Evolutionary conservation across 2,888 invertebrate species (phyloP).

Genomic region (Caenorhabditis becei): DNA sequence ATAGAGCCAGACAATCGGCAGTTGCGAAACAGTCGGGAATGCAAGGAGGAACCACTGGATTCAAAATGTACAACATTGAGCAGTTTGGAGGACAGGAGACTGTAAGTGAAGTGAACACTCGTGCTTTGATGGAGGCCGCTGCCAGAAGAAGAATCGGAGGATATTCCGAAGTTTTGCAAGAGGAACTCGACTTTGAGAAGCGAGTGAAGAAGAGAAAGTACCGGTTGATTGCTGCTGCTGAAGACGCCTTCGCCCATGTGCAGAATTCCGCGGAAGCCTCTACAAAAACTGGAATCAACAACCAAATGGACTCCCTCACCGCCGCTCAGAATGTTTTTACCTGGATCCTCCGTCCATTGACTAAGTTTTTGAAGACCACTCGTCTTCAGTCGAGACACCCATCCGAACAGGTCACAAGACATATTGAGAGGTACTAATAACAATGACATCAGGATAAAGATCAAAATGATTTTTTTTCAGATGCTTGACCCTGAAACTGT

Average conservation of each 20-base stretch:
- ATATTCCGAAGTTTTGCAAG: constrained; percentile 94
- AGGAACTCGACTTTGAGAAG: constrained; percentile 89
- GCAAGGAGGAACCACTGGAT: constrained; percentile 82
- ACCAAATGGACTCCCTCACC: constrained; percentile 94
- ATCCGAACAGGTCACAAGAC: constrained; percentile 86
- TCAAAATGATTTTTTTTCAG: constrained; percentile 82
- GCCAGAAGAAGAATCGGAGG: constrained; percentile 90
- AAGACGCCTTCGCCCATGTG: constrained; percentile 98
- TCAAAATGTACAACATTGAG: constrained; percentile 98
- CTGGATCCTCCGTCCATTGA: constrained; percentile 94
- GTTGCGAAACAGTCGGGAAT: constrained; percentile 56
- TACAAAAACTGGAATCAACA: constrained; percentile 84
- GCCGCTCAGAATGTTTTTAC: constrained; percentile 98
- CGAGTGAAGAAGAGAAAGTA: constrained; percentile 84
- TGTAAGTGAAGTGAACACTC: constrained; percentile 84
- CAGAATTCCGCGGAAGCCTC: constrained; percentile 56
- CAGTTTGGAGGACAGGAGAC: constrained; percentile 82
- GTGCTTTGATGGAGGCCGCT: constrained; percentile 87
- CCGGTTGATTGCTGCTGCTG: constrained; percentile 92
- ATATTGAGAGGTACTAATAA: constrained; percentile 66
- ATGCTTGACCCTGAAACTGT: constrained; percentile 94
- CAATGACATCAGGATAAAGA: no score
- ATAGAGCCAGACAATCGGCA: constrained; percentile 82
- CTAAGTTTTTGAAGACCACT: constrained; percentile 95
- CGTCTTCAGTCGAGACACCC: constrained; percentile 96